Percentiles rank a stretch among this genome's conserved stretches.
Conservation (phyloP, 2,888 invertebrate species). For the Trissolcus brochymenae region DNA sequence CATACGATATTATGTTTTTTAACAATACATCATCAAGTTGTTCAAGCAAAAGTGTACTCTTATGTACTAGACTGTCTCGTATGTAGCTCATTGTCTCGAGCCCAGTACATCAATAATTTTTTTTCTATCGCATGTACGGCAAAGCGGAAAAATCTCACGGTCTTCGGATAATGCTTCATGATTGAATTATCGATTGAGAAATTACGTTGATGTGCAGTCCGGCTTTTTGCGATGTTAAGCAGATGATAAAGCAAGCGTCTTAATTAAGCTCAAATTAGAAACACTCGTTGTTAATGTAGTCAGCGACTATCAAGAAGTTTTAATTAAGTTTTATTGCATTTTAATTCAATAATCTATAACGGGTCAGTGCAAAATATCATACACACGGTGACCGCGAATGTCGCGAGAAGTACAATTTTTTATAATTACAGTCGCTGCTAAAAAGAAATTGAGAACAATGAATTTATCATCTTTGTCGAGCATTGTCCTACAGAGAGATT, state of each 20-base stretch:
- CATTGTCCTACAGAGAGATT: constrained; percentile 41
- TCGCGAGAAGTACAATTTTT: constrained; percentile 63
- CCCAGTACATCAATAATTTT: no score
- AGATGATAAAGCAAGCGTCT: constrained; percentile 1
- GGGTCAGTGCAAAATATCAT: constrained; percentile 37
- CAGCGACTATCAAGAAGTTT: constrained; percentile 63
- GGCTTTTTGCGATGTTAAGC: constrained; percentile 12
- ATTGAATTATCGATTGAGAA: constrained; percentile 44
- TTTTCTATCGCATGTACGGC: no score
- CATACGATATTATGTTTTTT: not conserved
- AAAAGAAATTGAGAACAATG: constrained; percentile 60
- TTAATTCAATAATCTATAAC: constrained; percentile 64
- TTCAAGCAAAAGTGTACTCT: no score
- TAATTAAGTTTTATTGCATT: constrained; percentile 70
- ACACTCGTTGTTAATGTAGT: constrained; percentile 59
- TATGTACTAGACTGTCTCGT: constrained; percentile 1
- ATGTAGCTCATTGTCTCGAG: not conserved
- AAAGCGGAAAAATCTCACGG: no score
- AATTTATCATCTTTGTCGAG: constrained; percentile 55
- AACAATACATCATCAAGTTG: no score
- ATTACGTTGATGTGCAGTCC: constrained; percentile 18
- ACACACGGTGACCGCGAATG: constrained; percentile 42
- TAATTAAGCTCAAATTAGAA: constrained; percentile 61
- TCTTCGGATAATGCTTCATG: no score
- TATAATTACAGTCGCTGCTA: constrained; percentile 66